phyloP scores from a whole-genome alignment of 2,888 invertebrate species.

The Argyresthia goedartella region DNA sequence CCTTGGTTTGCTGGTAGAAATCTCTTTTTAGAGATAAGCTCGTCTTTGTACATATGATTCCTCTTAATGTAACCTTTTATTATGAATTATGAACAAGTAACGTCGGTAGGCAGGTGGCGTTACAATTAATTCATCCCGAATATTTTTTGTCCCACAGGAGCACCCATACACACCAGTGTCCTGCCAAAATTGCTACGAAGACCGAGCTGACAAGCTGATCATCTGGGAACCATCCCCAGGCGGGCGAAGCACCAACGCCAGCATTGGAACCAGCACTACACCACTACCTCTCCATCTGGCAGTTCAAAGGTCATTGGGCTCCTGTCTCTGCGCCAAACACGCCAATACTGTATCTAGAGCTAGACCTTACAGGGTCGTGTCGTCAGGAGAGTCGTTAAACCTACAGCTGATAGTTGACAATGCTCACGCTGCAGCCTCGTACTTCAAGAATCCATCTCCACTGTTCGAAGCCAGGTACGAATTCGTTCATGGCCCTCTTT shows the following conservation, averaged over 20 bases:
- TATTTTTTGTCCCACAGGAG: conserved; percentile 55
- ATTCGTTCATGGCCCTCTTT: conserved; percentile 90
- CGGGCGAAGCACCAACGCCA: conserved; percentile 33
- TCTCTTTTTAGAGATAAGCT: too few species aligned
- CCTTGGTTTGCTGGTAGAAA: too few species aligned
- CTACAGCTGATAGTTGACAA: conserved; percentile 87
- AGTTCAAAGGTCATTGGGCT: conserved; percentile 76
- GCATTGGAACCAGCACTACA: conserved; percentile 46
- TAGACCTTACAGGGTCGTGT: conserved; percentile 77
- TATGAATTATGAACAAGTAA: too few species aligned
- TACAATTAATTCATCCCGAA: not conserved
- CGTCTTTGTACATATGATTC: too few species aligned
- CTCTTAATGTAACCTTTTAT: too few species aligned
- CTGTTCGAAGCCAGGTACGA: conserved; percentile 90
- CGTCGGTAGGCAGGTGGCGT: not conserved
- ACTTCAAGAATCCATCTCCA: conserved; percentile 88
- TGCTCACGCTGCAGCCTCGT: conserved; percentile 87
- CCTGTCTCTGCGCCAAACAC: conserved; percentile 80
- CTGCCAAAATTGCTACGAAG: conserved; percentile 89
- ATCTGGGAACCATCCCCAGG: conserved; percentile 79
- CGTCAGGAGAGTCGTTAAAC: conserved; percentile 84
- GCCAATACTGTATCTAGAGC: conserved; percentile 70
- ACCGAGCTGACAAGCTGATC: conserved; percentile 85
- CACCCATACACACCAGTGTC: conserved; percentile 83
- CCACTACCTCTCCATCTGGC: conserved; percentile 73